Conservation (phyloP, 2,888 invertebrate genomes). For the Diaphora mendica region DNA sequence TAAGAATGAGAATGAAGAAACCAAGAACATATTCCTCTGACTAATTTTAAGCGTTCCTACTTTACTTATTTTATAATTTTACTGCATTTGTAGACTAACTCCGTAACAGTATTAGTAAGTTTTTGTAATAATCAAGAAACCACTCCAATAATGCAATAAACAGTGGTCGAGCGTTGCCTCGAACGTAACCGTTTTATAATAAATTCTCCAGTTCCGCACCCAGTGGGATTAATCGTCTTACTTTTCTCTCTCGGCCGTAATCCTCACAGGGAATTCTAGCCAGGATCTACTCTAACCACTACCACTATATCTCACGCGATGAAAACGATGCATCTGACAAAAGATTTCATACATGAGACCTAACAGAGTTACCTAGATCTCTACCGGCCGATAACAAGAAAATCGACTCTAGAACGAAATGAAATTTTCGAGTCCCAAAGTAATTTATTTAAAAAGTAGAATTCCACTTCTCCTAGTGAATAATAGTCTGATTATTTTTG, state of each 20-base stretch:
- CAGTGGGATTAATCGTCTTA: constrained; percentile 85
- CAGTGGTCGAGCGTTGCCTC: constrained; percentile 58
- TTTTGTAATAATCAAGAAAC: constrained; percentile 52
- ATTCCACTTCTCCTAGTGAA: constrained; percentile 43
- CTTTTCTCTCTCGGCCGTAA: constrained; percentile 82
- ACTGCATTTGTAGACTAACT: background rate
- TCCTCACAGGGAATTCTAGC: constrained; percentile 82
- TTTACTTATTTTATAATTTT: background rate
- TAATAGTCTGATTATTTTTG: constrained; percentile 54
- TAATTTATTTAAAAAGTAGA: constrained; percentile 47
- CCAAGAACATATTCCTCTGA: background rate
- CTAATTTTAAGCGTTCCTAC: background rate
- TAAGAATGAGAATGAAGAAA: background rate
- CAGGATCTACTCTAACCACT: constrained; percentile 70
- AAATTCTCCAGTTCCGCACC: constrained; percentile 78
- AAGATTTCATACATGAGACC: constrained; percentile 49
- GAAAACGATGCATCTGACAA: constrained; percentile 51
- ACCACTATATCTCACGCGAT: constrained; percentile 59
- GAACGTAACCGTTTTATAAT: constrained; percentile 81
- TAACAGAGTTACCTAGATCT: constrained; percentile 37
- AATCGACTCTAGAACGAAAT: constrained; percentile 43
- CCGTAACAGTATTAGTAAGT: constrained; percentile 1
- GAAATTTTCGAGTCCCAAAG: constrained; percentile 45
- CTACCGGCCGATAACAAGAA: constrained; percentile 39
- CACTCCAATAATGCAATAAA: constrained; percentile 67